Conservation (phyloP, 2,888 invertebrate species). For the Agonopterix arenella region DNA sequence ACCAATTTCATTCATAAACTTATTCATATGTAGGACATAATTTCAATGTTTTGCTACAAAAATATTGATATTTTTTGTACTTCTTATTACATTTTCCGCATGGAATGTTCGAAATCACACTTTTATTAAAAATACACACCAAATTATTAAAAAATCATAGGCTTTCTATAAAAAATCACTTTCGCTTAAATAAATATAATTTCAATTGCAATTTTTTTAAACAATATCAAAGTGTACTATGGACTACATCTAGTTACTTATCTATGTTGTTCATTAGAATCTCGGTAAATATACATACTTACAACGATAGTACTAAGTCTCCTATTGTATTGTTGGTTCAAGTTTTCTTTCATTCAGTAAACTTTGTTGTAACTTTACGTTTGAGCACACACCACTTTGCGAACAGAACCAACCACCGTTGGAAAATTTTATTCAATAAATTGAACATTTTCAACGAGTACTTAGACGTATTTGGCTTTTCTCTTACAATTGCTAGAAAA, state of each 20-base stretch:
- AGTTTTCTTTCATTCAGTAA: neutral
- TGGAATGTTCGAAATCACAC: slow-evolving; percentile 74
- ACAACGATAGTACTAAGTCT: slow-evolving; percentile 17
- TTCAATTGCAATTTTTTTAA: slow-evolving; percentile 42
- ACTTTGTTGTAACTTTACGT: too few species aligned
- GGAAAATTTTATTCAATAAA: too few species aligned
- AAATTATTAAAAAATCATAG: slow-evolving; percentile 40
- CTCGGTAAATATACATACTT: slow-evolving; percentile 48
- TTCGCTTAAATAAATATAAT: slow-evolving; percentile 59
- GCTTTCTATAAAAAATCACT: slow-evolving; percentile 38
- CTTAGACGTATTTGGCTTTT: slow-evolving; percentile 43
- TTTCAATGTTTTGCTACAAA: slow-evolving; percentile 59
- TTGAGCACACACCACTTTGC: too few species aligned
- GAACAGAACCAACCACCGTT: too few species aligned
- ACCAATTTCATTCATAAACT: slow-evolving; percentile 58
- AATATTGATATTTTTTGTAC: slow-evolving; percentile 74
- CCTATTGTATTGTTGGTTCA: neutral
- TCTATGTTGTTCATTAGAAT: slow-evolving; percentile 57
- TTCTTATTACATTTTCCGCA: slow-evolving; percentile 66
- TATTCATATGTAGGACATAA: slow-evolving; percentile 25
- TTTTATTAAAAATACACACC: slow-evolving; percentile 50
- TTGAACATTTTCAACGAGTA: slow-evolving; percentile 6
- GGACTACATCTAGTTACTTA: slow-evolving; percentile 45
- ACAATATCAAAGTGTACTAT: slow-evolving; percentile 41
- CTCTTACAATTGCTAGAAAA: slow-evolving; percentile 26